A percentile compares a stretch with the other conserved stretches of the same genome.
phyloP scores from a whole-genome alignment of 2,797 vertebrate genomes.

The Nannoperca obscura region DNA sequence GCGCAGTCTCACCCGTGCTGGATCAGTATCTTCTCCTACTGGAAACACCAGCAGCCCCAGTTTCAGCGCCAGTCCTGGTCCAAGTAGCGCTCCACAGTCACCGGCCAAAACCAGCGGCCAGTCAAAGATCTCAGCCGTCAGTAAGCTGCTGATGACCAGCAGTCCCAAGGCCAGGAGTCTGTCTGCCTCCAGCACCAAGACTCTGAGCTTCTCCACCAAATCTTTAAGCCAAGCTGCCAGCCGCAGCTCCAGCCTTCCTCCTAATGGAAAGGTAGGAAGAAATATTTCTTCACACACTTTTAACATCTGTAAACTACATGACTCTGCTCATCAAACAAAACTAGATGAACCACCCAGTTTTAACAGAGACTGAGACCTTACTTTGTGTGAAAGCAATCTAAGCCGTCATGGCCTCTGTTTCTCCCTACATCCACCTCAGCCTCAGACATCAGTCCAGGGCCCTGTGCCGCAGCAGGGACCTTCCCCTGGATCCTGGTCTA shows the following conservation, averaged over 20 bases:
- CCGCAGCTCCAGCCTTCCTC: slow-evolving; percentile 91
- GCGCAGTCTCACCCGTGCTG: slow-evolving; percentile 88
- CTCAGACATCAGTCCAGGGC: slow-evolving; percentile 63
- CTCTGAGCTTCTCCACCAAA: slow-evolving; percentile 96
- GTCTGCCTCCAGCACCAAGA: slow-evolving; percentile 94
- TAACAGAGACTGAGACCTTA: background rate
- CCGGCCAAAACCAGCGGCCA: slow-evolving; percentile 88
- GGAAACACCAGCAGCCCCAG: slow-evolving; percentile 65
- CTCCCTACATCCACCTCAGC: slow-evolving; percentile 38
- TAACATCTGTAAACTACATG: background rate
- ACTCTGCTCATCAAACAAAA: background rate
- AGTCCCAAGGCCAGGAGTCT: slow-evolving; percentile 94
- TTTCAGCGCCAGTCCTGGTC: slow-evolving; percentile 43
- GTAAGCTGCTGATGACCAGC: slow-evolving; percentile 95
- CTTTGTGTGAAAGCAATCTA: background rate
- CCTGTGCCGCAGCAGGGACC: slow-evolving; percentile 73
- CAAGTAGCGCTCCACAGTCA: slow-evolving; percentile 87
- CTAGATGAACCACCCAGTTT: background rate
- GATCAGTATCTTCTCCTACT: slow-evolving; percentile 84
- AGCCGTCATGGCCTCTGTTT: background rate
- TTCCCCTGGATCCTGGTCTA: slow-evolving; percentile 90
- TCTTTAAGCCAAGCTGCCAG: slow-evolving; percentile 93
- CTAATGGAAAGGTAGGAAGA: slow-evolving; percentile 86
- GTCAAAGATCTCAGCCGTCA: slow-evolving; percentile 96
- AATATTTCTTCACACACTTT: background rate